These are phyloP conservation scores for Alauda arvensis DNA, from an alignment of 2,797 vertebrate genomes.

Conservation along the genomic window DNA sequence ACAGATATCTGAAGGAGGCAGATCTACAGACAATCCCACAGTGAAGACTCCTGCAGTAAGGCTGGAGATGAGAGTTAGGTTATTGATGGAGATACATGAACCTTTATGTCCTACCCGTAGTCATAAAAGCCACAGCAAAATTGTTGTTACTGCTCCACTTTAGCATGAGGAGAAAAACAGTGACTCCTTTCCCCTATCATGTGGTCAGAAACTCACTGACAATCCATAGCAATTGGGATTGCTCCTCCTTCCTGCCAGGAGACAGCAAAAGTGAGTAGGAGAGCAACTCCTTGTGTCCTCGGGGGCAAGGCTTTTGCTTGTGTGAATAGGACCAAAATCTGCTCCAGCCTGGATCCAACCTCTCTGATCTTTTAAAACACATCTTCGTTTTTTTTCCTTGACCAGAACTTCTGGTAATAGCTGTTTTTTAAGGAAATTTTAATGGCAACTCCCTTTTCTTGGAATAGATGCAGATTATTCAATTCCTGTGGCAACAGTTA, in stretches of 20 bases:
- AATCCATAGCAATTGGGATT: fast-evolving
- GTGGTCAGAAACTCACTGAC: not conserved
- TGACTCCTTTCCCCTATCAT: not conserved
- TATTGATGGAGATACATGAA: not conserved
- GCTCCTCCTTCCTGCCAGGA: not conserved
- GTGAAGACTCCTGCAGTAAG: not conserved
- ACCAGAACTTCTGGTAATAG: not conserved
- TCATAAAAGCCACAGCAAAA: not conserved
- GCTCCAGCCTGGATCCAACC: not conserved
- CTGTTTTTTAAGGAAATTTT: not conserved
- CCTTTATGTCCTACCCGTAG: not conserved
- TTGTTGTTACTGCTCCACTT: not conserved
- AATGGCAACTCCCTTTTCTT: not conserved
- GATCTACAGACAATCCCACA: fast-evolving
- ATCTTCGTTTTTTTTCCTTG: not conserved
- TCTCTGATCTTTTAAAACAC: not conserved
- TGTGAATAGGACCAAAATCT: not conserved
- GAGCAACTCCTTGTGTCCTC: fast-evolving
- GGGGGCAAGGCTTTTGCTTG: not conserved
- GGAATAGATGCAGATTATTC: not conserved
- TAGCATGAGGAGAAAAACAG: not conserved
- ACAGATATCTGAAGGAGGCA: not conserved
- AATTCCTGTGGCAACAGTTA: not conserved
- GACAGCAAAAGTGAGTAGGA: not conserved
- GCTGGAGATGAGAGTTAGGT: not conserved